These are phyloP conservation scores for Coregonus suidteri DNA, from an alignment of 2,797 vertebrate genomes.

Conservation along the genomic window DNA sequence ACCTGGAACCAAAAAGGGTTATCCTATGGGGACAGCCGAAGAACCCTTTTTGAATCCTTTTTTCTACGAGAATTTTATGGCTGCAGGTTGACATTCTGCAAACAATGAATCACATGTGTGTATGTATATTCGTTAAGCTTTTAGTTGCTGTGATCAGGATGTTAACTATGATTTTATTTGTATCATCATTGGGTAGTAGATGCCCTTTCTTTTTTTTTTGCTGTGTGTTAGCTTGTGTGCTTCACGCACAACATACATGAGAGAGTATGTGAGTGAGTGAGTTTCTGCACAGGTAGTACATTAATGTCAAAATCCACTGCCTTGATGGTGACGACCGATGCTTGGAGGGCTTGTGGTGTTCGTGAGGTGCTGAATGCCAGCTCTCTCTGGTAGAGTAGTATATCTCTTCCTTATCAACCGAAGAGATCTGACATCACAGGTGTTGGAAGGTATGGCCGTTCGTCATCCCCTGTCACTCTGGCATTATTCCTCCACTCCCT, in stretches of 20 bases:
- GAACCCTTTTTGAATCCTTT: too few species aligned
- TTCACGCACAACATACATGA: not conserved
- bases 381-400: conserved; percentile 27
- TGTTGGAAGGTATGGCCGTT: conserved; percentile 71
- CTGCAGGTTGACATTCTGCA: not conserved
- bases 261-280: not conserved
- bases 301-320: not conserved
- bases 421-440: conserved; percentile 80
- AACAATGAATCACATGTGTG: not conserved
- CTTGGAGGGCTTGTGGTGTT: conserved; percentile 20
- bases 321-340: conserved; percentile 7
- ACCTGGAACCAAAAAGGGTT: too few species aligned
- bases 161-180: not conserved
- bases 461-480: conserved; percentile 63
- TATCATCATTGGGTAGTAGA: not conserved
- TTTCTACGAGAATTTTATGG: not conserved
- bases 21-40: too few species aligned
- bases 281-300: conserved; percentile 44
- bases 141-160: not conserved
- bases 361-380: conserved; percentile 1
- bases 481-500: conserved; percentile 25
- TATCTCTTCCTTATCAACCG: conserved; percentile 60
- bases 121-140: too few species aligned
- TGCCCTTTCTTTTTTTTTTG: not conserved
- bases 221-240: not conserved